Conservation (phyloP, 2,797 vertebrate species). For the Ataeniobius toweri region DNA sequence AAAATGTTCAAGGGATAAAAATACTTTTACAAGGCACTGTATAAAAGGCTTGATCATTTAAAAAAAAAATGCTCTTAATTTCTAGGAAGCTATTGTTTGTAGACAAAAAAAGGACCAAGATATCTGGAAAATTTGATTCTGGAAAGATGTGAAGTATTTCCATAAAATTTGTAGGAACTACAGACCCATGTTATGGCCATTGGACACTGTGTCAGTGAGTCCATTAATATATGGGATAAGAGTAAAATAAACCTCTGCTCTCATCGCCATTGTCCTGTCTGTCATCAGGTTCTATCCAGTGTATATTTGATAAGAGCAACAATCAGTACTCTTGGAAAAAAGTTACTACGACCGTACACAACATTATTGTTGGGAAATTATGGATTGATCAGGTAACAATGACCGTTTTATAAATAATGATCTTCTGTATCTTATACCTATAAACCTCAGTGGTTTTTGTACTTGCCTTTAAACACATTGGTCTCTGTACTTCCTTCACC, state of each 20-base stretch:
- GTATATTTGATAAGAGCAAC: slow-evolving; percentile 90
- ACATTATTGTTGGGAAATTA: slow-evolving; percentile 96
- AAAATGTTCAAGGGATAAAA: too few species aligned
- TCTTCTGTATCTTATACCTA: not conserved
- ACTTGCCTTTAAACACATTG: not conserved
- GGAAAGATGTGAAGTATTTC: too few species aligned
- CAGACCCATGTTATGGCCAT: not conserved
- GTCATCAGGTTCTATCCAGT: slow-evolving; percentile 90
- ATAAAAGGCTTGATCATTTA: too few species aligned
- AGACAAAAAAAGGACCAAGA: too few species aligned
- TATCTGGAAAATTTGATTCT: too few species aligned
- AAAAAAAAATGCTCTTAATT: too few species aligned
- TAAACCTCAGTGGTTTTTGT: not conserved
- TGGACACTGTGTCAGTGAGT: not conserved
- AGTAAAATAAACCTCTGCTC: not conserved
- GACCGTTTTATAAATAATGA: not conserved
- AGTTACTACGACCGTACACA: slow-evolving; percentile 96
- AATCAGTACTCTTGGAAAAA: slow-evolving; percentile 98
- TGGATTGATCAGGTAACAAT: slow-evolving; percentile 95
- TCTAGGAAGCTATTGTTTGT: too few species aligned
- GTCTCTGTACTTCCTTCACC: slow-evolving; percentile 3
- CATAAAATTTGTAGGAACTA: not conserved
- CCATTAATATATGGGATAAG: not conserved
- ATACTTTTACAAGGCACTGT: too few species aligned
- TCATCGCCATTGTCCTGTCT: slow-evolving; percentile 2